These are phyloP conservation scores for Sitta europaea DNA, from an alignment of 2,113 vertebrate species.

Conservation along the genomic window DNA sequence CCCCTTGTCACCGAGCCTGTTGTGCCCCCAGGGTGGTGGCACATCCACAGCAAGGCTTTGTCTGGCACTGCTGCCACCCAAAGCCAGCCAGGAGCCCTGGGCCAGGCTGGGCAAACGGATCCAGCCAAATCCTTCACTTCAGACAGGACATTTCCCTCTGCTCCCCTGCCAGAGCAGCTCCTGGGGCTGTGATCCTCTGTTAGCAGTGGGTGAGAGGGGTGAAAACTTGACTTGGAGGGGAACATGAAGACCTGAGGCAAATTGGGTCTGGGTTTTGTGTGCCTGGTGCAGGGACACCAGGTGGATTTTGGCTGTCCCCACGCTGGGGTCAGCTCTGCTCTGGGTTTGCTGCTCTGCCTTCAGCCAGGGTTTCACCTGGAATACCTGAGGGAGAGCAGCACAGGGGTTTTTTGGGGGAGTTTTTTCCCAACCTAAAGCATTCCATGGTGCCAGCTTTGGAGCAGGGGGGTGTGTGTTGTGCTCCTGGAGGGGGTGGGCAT, in stretches of 20 bases:
- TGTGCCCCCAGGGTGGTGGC: not conserved
- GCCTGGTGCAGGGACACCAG: not conserved
- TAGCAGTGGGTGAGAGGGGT: not conserved
- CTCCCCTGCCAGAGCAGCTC: not conserved
- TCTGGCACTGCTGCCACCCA: not conserved
- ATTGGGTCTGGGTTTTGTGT: not conserved
- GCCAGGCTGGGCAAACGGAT: not conserved
- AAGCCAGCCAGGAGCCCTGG: not conserved
- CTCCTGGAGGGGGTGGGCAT: accelerated
- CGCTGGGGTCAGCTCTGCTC: not conserved
- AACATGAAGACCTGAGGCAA: not conserved
- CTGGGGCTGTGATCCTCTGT: not conserved
- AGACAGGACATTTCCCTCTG: not conserved
- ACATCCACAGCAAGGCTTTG: accelerated
- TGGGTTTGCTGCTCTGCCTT: not conserved
- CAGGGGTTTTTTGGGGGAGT: not conserved
- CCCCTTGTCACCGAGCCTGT: accelerated
- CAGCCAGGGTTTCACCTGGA: not conserved
- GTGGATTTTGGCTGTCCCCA: accelerated
- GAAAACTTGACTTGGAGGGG: not conserved
- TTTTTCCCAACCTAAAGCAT: not conserved
- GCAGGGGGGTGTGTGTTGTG: not conserved
- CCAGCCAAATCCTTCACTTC: not conserved
- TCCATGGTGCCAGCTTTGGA: not conserved
- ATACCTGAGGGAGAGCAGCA: not conserved